A percentile compares a stretch with the other conserved stretches of the same genome.
Evolutionary conservation across 2,113 vertebrate species (phyloP).

Genomic region (Laterallus jamaicensis): DNA sequence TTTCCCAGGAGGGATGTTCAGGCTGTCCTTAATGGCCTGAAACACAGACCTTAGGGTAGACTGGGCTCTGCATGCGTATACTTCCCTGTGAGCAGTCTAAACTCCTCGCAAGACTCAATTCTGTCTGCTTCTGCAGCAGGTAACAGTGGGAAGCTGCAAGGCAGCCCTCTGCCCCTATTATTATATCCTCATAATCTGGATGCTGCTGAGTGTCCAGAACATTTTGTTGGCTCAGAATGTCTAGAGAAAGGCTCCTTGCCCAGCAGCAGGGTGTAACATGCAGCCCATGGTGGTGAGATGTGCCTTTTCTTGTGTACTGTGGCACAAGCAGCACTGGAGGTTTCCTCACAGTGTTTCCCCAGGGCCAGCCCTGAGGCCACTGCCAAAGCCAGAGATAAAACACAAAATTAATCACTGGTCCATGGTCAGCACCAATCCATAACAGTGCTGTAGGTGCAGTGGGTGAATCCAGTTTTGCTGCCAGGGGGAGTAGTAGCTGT

Average conservation of each 20-base stretch:
- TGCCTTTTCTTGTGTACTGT: not conserved
- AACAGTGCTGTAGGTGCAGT: not conserved
- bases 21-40: not conserved
- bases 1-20: not conserved
- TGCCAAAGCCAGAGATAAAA: not conserved
- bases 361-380: not conserved
- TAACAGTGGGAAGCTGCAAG: not conserved
- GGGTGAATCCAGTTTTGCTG: not conserved
- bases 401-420: not conserved
- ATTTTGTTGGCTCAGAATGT: not conserved
- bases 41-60: not conserved
- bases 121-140: not conserved
- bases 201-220: not conserved
- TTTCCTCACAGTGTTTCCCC: not conserved
- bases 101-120: not conserved
- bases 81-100: not conserved
- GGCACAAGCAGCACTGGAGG: not conserved
- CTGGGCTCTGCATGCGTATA: not conserved
- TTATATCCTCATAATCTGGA: not conserved
- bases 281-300: not conserved
- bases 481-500: not conserved
- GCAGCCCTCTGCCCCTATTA: not conserved
- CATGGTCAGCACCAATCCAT: not conserved
- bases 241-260: not conserved
- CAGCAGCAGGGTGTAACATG: not conserved